Conservation (phyloP, 2,797 vertebrate genomes). For the Parotocinclus haroldoi region DNA sequence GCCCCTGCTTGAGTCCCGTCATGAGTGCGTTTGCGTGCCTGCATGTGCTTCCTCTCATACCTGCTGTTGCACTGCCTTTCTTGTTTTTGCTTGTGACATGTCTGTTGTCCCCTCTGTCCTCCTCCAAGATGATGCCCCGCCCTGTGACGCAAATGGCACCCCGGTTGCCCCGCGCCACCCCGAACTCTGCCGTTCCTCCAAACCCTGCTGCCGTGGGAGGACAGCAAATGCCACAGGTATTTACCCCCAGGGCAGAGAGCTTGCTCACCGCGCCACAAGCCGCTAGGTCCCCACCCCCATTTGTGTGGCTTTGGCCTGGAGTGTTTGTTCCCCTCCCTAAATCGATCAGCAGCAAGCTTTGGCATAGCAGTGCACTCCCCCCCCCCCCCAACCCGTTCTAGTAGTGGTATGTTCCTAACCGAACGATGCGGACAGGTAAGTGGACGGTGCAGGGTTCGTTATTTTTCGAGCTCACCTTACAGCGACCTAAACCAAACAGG, state of each 20-base stretch:
- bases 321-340: constrained; percentile 4
- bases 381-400: too few species aligned
- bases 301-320: constrained; percentile 38
- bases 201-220: constrained; percentile 76
- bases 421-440: too few species aligned
- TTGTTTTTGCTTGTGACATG: constrained; percentile 79
- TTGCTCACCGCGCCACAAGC: constrained; percentile 20
- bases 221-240: constrained; percentile 87
- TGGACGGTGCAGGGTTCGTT: too few species aligned
- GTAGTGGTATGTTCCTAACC: background rate
- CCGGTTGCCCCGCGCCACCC: constrained; percentile 79
- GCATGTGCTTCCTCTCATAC: constrained; percentile 68
- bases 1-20: too few species aligned
- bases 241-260: constrained; percentile 54
- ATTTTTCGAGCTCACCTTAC: too few species aligned
- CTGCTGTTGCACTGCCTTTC: constrained; percentile 69
- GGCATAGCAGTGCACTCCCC: constrained; percentile 11
- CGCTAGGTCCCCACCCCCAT: constrained; percentile 20
- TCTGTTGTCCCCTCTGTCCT: constrained; percentile 84
- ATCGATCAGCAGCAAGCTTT: constrained; percentile 14
- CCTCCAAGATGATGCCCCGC: constrained; percentile 84
- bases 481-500: too few species aligned
- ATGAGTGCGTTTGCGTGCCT: constrained; percentile 27
- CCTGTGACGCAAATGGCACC: constrained; percentile 81
- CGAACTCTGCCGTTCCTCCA: constrained; percentile 73